These are phyloP conservation scores for Mythimna albipuncta DNA, from an alignment of 2,888 invertebrate genomes.

Conservation along the genomic window DNA sequence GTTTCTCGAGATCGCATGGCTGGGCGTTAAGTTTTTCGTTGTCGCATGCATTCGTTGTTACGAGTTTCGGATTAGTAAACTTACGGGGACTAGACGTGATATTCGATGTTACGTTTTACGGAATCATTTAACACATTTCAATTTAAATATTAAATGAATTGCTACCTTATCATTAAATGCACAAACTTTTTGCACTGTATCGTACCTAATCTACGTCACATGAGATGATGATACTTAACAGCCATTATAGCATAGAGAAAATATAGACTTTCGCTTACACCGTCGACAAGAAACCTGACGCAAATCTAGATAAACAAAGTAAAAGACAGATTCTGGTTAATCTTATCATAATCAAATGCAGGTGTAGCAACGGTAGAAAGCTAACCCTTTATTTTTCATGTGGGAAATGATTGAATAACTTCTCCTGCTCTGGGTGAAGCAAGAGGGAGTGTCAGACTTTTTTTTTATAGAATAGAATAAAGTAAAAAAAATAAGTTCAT, in stretches of 20 bases:
- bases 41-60: no score
- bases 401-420: no score
- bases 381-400: neutral
- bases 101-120: no score
- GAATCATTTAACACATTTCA: no score
- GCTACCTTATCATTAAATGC: neutral
- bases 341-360: constrained; percentile 43
- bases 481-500: no score
- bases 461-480: no score
- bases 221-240: constrained; percentile 13
- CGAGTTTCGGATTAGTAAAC: no score
- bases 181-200: neutral
- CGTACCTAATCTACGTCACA: constrained; percentile 13
- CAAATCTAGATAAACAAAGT: constrained; percentile 44
- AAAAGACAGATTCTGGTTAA: constrained; percentile 36
- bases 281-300: constrained; percentile 17
- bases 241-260: constrained; percentile 29
- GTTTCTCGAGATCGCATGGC: no score
- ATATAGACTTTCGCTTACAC: constrained; percentile 32
- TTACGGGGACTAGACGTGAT: no score
- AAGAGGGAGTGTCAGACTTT: no score
- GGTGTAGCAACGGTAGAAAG: constrained; percentile 31
- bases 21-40: no score
- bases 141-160: constrained; percentile 10
- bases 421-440: no score